These are phyloP conservation scores for Danio kyathit DNA, from an alignment of 2,797 vertebrate genomes.

Conservation along the genomic window DNA sequence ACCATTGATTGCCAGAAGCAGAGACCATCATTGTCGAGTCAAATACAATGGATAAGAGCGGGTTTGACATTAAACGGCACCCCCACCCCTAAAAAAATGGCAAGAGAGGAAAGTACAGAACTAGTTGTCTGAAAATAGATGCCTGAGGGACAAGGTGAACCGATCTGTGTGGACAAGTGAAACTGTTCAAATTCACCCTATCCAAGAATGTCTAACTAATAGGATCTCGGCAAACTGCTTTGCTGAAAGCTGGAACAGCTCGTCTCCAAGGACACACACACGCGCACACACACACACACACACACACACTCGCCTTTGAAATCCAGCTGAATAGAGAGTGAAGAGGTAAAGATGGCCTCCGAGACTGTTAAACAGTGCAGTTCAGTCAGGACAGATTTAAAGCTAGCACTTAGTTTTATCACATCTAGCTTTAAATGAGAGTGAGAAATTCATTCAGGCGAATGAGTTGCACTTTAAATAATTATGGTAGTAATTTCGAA, in stretches of 20 bases:
- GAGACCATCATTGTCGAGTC: slow-evolving; percentile 12
- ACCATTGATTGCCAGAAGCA: slow-evolving; percentile 33
- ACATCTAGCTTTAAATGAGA: background rate
- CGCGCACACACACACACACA: slow-evolving; percentile 37
- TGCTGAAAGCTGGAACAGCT: slow-evolving; percentile 43
- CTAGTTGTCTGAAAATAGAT: slow-evolving; percentile 43
- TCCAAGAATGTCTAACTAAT: slow-evolving; percentile 57
- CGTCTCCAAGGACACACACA: slow-evolving; percentile 51
- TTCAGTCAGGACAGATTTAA: slow-evolving; percentile 51
- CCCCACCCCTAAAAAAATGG: slow-evolving; percentile 2
- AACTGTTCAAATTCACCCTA: slow-evolving; percentile 52
- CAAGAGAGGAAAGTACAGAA: slow-evolving; percentile 28
- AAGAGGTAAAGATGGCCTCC: slow-evolving; percentile 24
- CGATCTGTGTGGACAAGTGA: slow-evolving; percentile 54
- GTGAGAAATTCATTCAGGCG: background rate
- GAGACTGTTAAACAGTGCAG: slow-evolving; percentile 32
- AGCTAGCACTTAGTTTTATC: background rate
- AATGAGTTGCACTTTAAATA: background rate
- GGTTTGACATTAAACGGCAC: slow-evolving; percentile 42
- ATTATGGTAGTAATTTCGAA: too few relatives aligned
- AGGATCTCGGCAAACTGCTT: slow-evolving; percentile 52
- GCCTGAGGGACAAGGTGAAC: slow-evolving; percentile 44
- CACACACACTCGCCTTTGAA: slow-evolving; percentile 47
- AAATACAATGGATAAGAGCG: slow-evolving; percentile 23
- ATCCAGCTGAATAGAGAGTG: slow-evolving; percentile 33